phyloP scores from a whole-genome alignment of 1,140 invertebrate species.

The Triops cancriformis region DNA sequence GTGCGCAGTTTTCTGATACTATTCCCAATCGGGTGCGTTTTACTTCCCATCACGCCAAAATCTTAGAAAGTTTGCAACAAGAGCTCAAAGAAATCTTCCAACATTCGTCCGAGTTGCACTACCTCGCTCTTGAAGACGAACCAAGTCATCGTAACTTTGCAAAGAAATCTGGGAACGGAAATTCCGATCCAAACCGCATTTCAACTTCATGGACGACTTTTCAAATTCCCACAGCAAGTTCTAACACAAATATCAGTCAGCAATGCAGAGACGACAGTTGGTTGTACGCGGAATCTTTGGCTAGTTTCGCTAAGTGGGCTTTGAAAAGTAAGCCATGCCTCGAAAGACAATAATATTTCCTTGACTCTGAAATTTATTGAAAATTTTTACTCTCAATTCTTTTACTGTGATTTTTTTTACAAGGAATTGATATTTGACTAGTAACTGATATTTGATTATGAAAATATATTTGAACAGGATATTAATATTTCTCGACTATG shows the following conservation, averaged over 20 bases:
- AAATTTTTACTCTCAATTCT: no score
- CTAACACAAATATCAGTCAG: background rate
- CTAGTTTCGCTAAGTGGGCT: background rate
- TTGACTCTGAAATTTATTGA: no score
- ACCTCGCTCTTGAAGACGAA: background rate
- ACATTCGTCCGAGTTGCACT: background rate
- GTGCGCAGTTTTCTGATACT: background rate
- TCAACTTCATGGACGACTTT: background rate
- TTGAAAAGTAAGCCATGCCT: constrained; percentile 8
- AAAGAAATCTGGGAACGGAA: background rate
- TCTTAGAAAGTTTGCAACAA: background rate
- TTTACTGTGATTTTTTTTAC: no score
- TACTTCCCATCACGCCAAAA: background rate
- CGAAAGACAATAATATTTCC: no score
- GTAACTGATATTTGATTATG: no score
- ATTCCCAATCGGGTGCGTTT: background rate
- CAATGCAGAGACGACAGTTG: constrained; percentile 16
- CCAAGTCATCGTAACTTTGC: background rate
- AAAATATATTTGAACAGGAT: no score
- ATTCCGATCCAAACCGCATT: background rate
- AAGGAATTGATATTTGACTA: no score
- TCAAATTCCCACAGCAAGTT: background rate
- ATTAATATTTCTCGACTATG: no score
- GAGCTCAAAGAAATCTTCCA: background rate
- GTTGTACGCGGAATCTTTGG: background rate